phyloP scores from a whole-genome alignment of 1,140 invertebrate genomes.

The Copidosoma floridanum region DNA sequence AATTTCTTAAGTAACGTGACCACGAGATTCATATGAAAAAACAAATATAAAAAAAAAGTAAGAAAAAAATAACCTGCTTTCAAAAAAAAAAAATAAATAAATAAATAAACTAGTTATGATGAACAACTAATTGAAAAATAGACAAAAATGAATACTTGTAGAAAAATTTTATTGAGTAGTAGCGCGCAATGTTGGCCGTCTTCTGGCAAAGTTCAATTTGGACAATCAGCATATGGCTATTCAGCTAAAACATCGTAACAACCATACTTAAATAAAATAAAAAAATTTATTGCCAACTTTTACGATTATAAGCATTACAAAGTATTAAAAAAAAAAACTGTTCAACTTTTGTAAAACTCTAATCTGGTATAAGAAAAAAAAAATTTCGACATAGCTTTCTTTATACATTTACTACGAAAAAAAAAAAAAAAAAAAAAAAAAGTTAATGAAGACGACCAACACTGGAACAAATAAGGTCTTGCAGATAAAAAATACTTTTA shows the following conservation, averaged over 20 bases:
- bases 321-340: background rate
- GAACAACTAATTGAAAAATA: slow-evolving; percentile 16
- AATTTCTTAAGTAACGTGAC: no score
- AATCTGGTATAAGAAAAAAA: background rate
- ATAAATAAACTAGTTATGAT: slow-evolving; percentile 16
- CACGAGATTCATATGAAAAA: no score
- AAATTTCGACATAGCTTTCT: no score
- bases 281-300: no score
- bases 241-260: background rate
- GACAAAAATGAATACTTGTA: slow-evolving; percentile 7
- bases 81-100: background rate
- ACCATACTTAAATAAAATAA: background rate
- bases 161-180: background rate
- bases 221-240: slow-evolving; percentile 13
- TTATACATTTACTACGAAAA: background rate
- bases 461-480: no score
- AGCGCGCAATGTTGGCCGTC: slow-evolving; percentile 12
- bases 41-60: no score
- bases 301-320: background rate
- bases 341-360: slow-evolving; percentile 1
- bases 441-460: slow-evolving; percentile 16
- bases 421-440: background rate
- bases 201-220: slow-evolving; percentile 8
- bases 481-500: no score
- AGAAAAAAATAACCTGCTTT: background rate